Conservation (phyloP, 1,140 invertebrate species). For the Nymphalis io region DNA sequence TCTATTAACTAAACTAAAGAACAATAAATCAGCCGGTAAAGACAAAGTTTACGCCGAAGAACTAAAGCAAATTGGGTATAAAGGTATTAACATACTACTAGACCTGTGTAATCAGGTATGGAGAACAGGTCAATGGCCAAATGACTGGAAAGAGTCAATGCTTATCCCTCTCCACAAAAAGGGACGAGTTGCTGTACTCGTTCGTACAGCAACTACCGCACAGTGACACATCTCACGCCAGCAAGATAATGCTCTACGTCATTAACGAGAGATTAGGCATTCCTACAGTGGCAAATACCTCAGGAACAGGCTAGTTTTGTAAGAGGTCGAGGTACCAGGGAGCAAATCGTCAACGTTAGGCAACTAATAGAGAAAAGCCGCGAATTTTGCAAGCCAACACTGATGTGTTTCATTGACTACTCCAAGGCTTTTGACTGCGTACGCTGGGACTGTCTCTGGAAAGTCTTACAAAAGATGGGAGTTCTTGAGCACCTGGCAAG, state of each 20-base stretch:
- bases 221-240: too few relatives aligned
- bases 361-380: too few relatives aligned
- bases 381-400: too few relatives aligned
- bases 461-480: too few relatives aligned
- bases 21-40: constrained; percentile 31
- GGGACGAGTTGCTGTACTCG: constrained; percentile 33
- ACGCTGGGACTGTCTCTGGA: too few relatives aligned
- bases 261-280: constrained; percentile 20
- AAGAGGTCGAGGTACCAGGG: too few relatives aligned
- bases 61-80: constrained; percentile 32
- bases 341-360: too few relatives aligned
- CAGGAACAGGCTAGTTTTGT: too few relatives aligned
- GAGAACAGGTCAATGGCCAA: constrained; percentile 36
- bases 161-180: constrained; percentile 40
- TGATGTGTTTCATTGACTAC: too few relatives aligned
- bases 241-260: constrained; percentile 38
- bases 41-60: constrained; percentile 33
- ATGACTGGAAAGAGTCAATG: constrained; percentile 35
- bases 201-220: constrained; percentile 33
- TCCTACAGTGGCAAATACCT: too few relatives aligned
- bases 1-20: constrained; percentile 22
- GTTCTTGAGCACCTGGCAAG: not conserved
- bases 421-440: too few relatives aligned
- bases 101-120: constrained; percentile 36
- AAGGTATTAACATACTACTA: constrained; percentile 21